Evolutionary conservation across 2,797 vertebrate genomes (phyloP), one percentile per base, ranked within the genome.

Genomic region (Myotis myotis): DNA sequence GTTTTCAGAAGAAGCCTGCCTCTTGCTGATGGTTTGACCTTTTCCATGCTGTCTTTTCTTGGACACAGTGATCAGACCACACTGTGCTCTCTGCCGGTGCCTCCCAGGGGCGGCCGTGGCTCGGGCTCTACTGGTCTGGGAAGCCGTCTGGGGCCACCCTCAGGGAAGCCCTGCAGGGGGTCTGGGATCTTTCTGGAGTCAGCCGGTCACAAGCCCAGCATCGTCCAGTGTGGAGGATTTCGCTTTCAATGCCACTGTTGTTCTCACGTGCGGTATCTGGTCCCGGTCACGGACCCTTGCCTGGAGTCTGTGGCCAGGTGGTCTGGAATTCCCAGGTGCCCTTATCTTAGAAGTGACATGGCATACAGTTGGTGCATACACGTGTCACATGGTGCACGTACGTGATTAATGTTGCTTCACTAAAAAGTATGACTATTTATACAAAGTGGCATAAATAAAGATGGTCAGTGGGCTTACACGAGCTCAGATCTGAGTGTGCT

Each of bases 81-180:
- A 19, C 47, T 9, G 53, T 9, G 47, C 33, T 53, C 8, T 20
- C 8, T 66, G 1, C 47, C 12, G 28, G 2, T 8, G 68, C 28
- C 2, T 7, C 20, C 55, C n/a, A 9, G 30, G 41, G 28, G 47
- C 9, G 55, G 8, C 72, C 20, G 2, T 16, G 1, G 72, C 13
- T 84, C 62, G 20, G 15, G 62, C 86, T 83, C 30, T 71, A 68
- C 66, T 30, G 57, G 80, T 41, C 41, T 6, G 38, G 64, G 78
- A 66, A 23, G 88, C 36, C 23, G 83, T 3, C 0, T 17, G 36
- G 62, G 13, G 22, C 64, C 0, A 0, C 47, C 38, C 20, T 16
- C 13, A 49, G 79, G 72, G 25, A 28, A 5, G 38, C 28, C 25
- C 12, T 8, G 5, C 36, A 17, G 68, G 4, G 36, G 23, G 36